phyloP scores from a whole-genome alignment of 2,888 invertebrate species.

The Heliconius erato region DNA sequence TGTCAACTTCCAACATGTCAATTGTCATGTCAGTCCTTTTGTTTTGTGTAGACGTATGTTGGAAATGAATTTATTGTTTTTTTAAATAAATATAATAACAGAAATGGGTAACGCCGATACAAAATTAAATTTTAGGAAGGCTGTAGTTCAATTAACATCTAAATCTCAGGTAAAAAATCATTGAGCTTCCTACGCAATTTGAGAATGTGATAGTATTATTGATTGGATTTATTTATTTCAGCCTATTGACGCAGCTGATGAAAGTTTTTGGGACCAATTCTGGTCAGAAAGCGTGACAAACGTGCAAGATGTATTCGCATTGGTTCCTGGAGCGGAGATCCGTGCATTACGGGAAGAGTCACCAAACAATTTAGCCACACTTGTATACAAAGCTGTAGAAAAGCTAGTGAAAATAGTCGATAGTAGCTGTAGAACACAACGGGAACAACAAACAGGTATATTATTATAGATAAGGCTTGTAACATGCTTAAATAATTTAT shows the following conservation, averaged over 20 bases:
- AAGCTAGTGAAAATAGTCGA: constrained; percentile 97
- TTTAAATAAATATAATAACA: constrained; percentile 57
- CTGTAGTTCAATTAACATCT: constrained; percentile 98
- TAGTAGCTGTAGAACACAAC: constrained; percentile 95
- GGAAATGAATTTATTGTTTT: constrained; percentile 72
- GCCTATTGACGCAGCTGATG: constrained; percentile 96
- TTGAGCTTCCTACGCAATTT: constrained; percentile 49
- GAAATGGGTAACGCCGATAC: constrained; percentile 99
- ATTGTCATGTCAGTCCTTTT: constrained; percentile 61
- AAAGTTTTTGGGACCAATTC: constrained; percentile 99
- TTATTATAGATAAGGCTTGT: neutral
- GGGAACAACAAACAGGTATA: constrained; percentile 94
- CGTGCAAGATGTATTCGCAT: constrained; percentile 97
- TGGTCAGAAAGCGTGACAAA: constrained; percentile 98
- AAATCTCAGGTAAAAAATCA: constrained; percentile 93
- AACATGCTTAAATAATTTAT: too few relatives aligned
- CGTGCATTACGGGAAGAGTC: constrained; percentile 95
- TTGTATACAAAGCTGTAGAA: constrained; percentile 99
- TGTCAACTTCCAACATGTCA: constrained; percentile 47
- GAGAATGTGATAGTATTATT: constrained; percentile 52
- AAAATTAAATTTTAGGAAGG: constrained; percentile 98
- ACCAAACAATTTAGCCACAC: constrained; percentile 97
- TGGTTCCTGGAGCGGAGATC: constrained; percentile 98
- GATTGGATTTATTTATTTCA: constrained; percentile 73
- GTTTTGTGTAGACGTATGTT: constrained; percentile 67